Base-by-base conservation (phyloP, 1,140 invertebrate genomes). In the Anastatus disparis region DNA sequence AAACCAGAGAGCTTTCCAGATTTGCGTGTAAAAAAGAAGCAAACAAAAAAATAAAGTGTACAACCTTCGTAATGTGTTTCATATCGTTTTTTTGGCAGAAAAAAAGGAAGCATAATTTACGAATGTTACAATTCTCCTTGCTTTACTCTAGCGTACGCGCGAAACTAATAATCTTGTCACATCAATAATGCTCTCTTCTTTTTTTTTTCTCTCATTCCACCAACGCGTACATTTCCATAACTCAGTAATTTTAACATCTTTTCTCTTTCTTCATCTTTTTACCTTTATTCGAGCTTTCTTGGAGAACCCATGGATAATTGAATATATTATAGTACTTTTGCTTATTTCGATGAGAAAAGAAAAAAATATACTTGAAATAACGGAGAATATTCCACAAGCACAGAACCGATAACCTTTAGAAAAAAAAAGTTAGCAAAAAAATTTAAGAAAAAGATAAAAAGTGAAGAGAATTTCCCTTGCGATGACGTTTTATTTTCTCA, bases 81-180 rank as follows among this genome's bases (percentile, higher is more conserved):
- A 31, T 27, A 29, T 31, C n/a, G 27, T 13, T 31, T 55, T 17
- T 3, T 1, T 8, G n/a, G n/a, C n/a, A 35, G 31, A 35, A 35
- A 35, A 38, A 40, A 38, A 56, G 17, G 29, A 17, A 22, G 53
- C 31, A 40, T 40, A 56, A 56, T 56, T 56, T 56, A 35, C 0
- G 31, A 38, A n/a, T n/a, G n/a, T 17, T 31, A 31, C 10, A 15
- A 29, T 31, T 26, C n/a, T n/a, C 31, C 10, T 35, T 35, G 31
- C 4, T 35, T n/a, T n/a, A n/a, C n/a, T 1, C n/a, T 35, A 15
- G 6, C 2, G n/a, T 2, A 3, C 42, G 20, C 2, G 7, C 17
- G 44, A 40, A 44, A 26, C 55, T 69, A 52, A 69, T 62, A 69
- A 69, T 52, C 46, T 62, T 69, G 56, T 61, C 46, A 44, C 67